phyloP scores from a whole-genome alignment of 2,113 vertebrate genomes.

The Hyla sarda region DNA sequence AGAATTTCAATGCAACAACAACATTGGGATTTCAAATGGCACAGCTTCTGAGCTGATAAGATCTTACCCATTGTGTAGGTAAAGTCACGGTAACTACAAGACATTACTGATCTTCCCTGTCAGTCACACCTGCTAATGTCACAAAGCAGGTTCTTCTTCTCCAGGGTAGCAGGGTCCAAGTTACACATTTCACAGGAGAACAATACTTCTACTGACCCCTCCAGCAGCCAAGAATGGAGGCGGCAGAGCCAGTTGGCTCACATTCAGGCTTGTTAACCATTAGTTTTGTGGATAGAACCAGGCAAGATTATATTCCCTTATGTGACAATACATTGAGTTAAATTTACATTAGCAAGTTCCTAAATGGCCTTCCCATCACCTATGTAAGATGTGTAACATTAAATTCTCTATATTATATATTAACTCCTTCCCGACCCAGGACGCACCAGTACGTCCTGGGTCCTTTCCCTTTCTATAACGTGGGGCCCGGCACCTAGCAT shows the following conservation, averaged over 20 bases:
- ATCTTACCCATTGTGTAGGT: background rate
- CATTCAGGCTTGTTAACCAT: slow-evolving; percentile 49
- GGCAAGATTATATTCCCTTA: background rate
- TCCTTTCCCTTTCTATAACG: too few species aligned
- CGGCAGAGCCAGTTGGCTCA: slow-evolving; percentile 49
- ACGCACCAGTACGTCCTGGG: too few species aligned
- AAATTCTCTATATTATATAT: too few species aligned
- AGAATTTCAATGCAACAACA: background rate
- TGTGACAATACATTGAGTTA: background rate
- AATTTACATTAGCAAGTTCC: background rate
- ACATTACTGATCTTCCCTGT: slow-evolving; percentile 3
- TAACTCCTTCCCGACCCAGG: too few species aligned
- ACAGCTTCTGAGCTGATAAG: background rate
- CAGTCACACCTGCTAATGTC: slow-evolving; percentile 41
- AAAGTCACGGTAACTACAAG: background rate
- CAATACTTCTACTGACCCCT: slow-evolving; percentile 41
- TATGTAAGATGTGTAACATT: too few species aligned
- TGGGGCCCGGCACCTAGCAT: too few species aligned
- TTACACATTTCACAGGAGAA: slow-evolving; percentile 32
- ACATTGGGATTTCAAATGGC: background rate
- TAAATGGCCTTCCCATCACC: too few species aligned
- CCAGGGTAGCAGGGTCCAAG: slow-evolving; percentile 29
- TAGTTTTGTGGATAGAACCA: background rate
- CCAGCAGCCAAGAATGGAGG: slow-evolving; percentile 12
- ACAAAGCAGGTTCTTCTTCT: slow-evolving; percentile 48